phyloP scores from a whole-genome alignment of 2,113 vertebrate genomes.

The Thunnus maccoyii region DNA sequence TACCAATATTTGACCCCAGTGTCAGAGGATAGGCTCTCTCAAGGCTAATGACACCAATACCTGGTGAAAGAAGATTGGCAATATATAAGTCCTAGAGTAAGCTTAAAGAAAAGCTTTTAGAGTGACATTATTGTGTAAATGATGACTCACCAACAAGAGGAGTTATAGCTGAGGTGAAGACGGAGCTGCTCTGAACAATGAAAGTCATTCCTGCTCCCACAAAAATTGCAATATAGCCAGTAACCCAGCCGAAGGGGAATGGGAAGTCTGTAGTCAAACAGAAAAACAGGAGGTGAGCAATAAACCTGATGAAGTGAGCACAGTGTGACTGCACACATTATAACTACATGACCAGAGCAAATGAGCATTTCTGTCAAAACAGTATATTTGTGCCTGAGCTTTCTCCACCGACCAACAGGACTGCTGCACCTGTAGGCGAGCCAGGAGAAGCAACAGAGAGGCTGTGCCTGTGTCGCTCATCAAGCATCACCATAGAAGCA shows the following conservation, averaged over 20 bases:
- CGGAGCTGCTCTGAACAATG: conserved; percentile 96
- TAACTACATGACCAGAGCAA: not conserved
- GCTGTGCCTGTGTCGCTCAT: conserved; percentile 80
- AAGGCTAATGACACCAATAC: conserved; percentile 95
- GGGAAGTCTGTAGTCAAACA: conserved; percentile 90
- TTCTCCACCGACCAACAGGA: conserved; percentile 48
- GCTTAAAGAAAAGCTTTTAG: not conserved
- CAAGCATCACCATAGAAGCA: conserved; percentile 67
- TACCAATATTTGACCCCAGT: conserved; percentile 96
- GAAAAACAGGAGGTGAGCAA: conserved; percentile 5
- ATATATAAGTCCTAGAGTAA: not conserved
- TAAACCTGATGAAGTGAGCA: conserved; percentile 11
- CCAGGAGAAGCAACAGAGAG: conserved; percentile 38
- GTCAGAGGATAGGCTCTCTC: conserved; percentile 96
- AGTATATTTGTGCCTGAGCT: conserved; percentile 64
- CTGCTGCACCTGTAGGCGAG: conserved; percentile 42
- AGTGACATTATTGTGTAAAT: not conserved
- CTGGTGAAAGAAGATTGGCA: conserved; percentile 68
- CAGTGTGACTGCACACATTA: not conserved
- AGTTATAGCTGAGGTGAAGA: conserved; percentile 97
- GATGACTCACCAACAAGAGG: conserved; percentile 92
- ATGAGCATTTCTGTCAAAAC: not conserved
- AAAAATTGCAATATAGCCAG: conserved; percentile 94
- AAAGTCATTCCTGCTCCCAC: conserved; percentile 98
- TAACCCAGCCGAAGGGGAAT: conserved; percentile 94